Percentiles rank a stretch among this genome's conserved stretches.
Evolutionary conservation across 2,888 invertebrate species (phyloP).

Genomic region (Gerosis bhagava): DNA sequence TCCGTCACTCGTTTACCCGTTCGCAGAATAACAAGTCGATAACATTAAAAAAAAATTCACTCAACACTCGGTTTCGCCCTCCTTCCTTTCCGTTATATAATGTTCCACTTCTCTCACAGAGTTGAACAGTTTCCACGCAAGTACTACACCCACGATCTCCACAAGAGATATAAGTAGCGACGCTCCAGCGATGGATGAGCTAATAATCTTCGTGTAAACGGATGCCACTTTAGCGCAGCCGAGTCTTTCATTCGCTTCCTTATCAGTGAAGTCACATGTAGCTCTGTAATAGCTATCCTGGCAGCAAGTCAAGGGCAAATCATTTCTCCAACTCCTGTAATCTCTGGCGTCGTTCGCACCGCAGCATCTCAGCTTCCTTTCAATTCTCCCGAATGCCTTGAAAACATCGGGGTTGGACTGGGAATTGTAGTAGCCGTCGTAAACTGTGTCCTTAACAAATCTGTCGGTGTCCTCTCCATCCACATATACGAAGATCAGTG

Average conservation of each 20-base stretch:
- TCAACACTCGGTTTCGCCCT: slow-evolving; percentile 75
- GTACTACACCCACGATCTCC: slow-evolving; percentile 61
- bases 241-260: slow-evolving; percentile 72
- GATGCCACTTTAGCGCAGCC: slow-evolving; percentile 76
- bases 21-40: slow-evolving; percentile 25
- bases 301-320: slow-evolving; percentile 70
- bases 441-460: slow-evolving; percentile 74
- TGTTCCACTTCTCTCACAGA: slow-evolving; percentile 71
- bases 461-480: slow-evolving; percentile 72
- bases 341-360: slow-evolving; percentile 75
- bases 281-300: slow-evolving; percentile 69
- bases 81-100: slow-evolving; percentile 70
- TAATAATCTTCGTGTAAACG: slow-evolving; percentile 76
- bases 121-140: slow-evolving; percentile 70
- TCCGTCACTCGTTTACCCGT: too few relatives aligned
- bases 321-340: slow-evolving; percentile 73
- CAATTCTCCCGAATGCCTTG: slow-evolving; percentile 66
- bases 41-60: slow-evolving; percentile 41
- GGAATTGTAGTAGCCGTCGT: slow-evolving; percentile 74
- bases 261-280: slow-evolving; percentile 73
- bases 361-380: slow-evolving; percentile 69
- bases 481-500: slow-evolving; percentile 71
- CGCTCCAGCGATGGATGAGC: slow-evolving; percentile 69
- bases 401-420: slow-evolving; percentile 71
- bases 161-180: slow-evolving; percentile 63